These are phyloP conservation scores for Montipora capricornis DNA, from an alignment of 64 coral and sea anemone species.

Conservation along the genomic window DNA sequence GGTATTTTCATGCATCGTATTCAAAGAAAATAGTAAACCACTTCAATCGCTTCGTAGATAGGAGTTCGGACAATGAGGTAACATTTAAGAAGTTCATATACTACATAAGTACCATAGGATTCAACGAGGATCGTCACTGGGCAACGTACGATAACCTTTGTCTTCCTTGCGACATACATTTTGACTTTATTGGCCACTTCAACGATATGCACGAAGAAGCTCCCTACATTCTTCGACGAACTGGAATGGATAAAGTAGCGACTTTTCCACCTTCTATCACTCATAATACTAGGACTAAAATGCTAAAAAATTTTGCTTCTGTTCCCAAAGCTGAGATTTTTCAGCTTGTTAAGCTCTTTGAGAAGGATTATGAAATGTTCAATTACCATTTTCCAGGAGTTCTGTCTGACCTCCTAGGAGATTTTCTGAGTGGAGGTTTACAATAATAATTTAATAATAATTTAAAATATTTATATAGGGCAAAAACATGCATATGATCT, in stretches of 20 bases:
- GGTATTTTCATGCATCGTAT: background rate
- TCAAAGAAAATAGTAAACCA: background rate
- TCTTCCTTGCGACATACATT: background rate
- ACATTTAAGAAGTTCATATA: background rate
- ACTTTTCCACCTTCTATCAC: background rate
- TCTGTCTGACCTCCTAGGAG: background rate
- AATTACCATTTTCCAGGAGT: background rate
- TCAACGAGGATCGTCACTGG: background rate
- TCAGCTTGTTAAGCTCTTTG: background rate
- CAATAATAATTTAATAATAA: too few relatives aligned
- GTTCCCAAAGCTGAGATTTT: background rate
- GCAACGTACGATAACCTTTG: background rate
- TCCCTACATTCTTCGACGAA: background rate
- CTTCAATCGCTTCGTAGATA: background rate
- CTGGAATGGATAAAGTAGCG: background rate
- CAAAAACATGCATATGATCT: too few relatives aligned
- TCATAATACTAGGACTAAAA: background rate
- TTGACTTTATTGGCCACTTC: background rate
- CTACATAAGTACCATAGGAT: background rate
- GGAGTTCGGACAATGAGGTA: background rate
- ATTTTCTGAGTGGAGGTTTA: background rate
- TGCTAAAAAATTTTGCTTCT: background rate
- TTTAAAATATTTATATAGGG: too few relatives aligned
- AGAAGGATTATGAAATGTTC: constrained; percentile 6
- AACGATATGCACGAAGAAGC: background rate